Evolutionary conservation across 2,888 invertebrate species (phyloP), one percentile per base, ranked within the genome.

Genomic region (Drosophila incognita): DNA sequence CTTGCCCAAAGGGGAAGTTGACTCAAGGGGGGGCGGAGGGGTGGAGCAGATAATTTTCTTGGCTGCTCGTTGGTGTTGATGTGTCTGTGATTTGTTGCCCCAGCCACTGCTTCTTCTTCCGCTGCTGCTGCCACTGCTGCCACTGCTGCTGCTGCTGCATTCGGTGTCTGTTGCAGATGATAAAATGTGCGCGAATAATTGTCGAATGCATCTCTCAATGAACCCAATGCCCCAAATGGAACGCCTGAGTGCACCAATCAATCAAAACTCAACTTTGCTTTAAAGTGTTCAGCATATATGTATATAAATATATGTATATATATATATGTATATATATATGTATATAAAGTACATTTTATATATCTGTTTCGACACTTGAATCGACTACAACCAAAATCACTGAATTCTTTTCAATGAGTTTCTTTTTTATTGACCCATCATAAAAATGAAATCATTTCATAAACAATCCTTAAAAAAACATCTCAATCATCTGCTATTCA

Each of bases 161-260:
- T 56, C n/a, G 15, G 18, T 56, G 29, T 15, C 21, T 27, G 29
- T 52, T 66, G 77, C 62, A 56, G 65, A 65, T 76, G 84, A 78
- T 76, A 51, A 71, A 89, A 84, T 84, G 72, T 63, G 76, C 68
- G 89, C 89, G 74, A 89, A 89, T 83, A 87, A 84, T 84, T 87
- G 82, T 80, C 70, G 84, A 76, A 64, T 29, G 74, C 70, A 60
- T 66, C 62, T 59, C 71, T 69, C 71, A 71, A 69, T 75, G 68
- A 64, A 53, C 54, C 46, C 54, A 56, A 36, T 68, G 62, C 51
- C 36, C 53, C n/a, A 24, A 21, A 46, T 53, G 46, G 18, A 33
- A 29, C 31, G 53, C 21, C 54, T 79, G 68, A 74, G 77, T 74
- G 79, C 69, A 35, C 46, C 86, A 67, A 85, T 87, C 88, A 87